phyloP scores from a whole-genome alignment of 2,888 invertebrate species.

The Syritta pipiens region DNA sequence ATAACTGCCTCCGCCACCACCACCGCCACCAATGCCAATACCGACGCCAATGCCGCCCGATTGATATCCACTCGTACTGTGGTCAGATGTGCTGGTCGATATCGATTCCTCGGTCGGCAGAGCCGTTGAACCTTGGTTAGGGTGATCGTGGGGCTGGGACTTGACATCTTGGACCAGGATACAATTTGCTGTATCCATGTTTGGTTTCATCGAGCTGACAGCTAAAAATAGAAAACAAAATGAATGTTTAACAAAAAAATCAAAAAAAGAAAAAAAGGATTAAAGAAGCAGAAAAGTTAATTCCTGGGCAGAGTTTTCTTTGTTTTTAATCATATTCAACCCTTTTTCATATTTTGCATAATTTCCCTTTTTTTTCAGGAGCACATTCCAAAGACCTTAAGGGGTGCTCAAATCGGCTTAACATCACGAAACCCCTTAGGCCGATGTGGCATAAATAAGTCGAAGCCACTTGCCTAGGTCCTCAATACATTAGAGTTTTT shows the following conservation, averaged over 20 bases:
- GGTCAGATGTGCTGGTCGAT: constrained; percentile 86
- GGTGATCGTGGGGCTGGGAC: constrained; percentile 92
- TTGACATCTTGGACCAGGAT: constrained; percentile 89
- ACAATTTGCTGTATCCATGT: constrained; percentile 93
- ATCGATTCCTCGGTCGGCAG: constrained; percentile 88
- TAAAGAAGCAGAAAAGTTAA: constrained; percentile 22
- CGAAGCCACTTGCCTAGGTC: not conserved
- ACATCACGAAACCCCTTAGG: constrained; percentile 32
- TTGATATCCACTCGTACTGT: constrained; percentile 81
- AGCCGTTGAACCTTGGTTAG: constrained; percentile 87
- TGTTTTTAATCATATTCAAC: constrained; percentile 29
- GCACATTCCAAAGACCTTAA: no score
- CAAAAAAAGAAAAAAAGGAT: constrained; percentile 10
- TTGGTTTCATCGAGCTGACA: constrained; percentile 93
- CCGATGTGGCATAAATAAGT: constrained; percentile 17
- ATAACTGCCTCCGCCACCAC: constrained; percentile 27
- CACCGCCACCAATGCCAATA: constrained; percentile 36
- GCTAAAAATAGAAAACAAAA: constrained; percentile 84
- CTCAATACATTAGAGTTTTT: constrained; percentile 32
- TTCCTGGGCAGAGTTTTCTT: constrained; percentile 9
- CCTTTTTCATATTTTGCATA: constrained; percentile 39
- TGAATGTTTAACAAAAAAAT: no score
- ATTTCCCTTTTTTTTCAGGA: constrained; percentile 22
- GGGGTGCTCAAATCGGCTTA: constrained; percentile 41
- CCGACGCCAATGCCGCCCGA: constrained; percentile 48